Conservation (phyloP, 2,113 vertebrate genomes). For the Syngnathus typhle region DNA sequence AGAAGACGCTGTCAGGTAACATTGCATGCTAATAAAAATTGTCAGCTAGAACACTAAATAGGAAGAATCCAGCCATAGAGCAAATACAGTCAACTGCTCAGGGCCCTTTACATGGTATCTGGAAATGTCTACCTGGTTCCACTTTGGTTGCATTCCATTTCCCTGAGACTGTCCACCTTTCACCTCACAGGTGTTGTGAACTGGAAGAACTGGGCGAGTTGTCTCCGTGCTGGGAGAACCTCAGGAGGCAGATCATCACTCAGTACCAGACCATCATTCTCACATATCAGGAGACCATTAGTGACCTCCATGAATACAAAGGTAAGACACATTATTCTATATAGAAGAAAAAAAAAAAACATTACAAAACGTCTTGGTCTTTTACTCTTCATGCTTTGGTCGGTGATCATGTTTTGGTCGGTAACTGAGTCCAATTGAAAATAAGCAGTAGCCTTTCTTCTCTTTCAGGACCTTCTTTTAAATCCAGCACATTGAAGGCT, state of each 20-base stretch:
- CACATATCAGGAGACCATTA: slow-evolving; percentile 96
- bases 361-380: background rate
- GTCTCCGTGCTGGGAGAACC: slow-evolving; percentile 95
- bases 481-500: slow-evolving; percentile 93
- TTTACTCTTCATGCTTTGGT: background rate
- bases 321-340: slow-evolving; percentile 63
- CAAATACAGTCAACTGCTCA: no score
- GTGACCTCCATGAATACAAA: slow-evolving; percentile 94
- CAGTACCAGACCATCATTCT: slow-evolving; percentile 98
- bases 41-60: no score
- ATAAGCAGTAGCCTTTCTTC: background rate
- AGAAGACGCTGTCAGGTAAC: slow-evolving; percentile 91
- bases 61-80: no score
- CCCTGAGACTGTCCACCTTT: background rate
- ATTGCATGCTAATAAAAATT: no score
- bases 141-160: background rate
- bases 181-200: slow-evolving; percentile 78
- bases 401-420: background rate
- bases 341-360: background rate
- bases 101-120: no score
- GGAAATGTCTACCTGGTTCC: background rate
- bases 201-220: slow-evolving; percentile 94
- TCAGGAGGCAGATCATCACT: slow-evolving; percentile 92
- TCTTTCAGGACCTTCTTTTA: slow-evolving; percentile 90
- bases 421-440: background rate